A percentile compares a stretch with the other conserved stretches of the same genome.
Conservation (phyloP, 2,113 vertebrate genomes). For the Tretioscincus oriximinensis region DNA sequence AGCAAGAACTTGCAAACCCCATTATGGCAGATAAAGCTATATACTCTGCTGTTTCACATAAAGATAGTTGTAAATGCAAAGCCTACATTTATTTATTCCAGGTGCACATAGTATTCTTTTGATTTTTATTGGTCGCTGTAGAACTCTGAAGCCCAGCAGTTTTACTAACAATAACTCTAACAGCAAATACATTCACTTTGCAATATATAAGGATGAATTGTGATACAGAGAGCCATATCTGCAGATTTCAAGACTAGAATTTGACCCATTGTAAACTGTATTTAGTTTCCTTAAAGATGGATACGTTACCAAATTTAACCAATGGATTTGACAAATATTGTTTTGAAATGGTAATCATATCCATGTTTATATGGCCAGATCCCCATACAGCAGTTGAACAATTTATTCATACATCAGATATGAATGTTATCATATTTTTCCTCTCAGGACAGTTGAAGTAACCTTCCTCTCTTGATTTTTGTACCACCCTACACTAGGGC, state of each 20-base stretch:
- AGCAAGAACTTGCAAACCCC: conserved; percentile 46
- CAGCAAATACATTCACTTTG: conserved; percentile 10
- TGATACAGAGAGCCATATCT: not conserved
- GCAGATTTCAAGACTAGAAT: not conserved
- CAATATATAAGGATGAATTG: not conserved
- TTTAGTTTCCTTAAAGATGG: not conserved
- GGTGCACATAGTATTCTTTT: conserved; percentile 17
- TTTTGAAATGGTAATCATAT: too few relatives aligned
- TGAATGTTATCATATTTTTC: not conserved
- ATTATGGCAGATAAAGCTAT: conserved; percentile 41
- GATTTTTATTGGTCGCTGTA: not conserved
- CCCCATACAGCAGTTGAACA: conserved; percentile 22
- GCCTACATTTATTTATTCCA: conserved; percentile 27
- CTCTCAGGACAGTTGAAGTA: not conserved
- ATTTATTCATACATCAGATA: not conserved
- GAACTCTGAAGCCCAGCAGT: conserved; percentile 2
- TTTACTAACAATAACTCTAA: not conserved
- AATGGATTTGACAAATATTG: not conserved
- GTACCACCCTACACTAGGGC: too few relatives aligned
- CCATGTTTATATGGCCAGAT: too few relatives aligned
- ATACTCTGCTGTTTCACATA: conserved; percentile 43
- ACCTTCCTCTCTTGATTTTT: too few relatives aligned
- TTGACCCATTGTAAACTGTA: not conserved
- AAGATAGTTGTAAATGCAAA: conserved; percentile 37
- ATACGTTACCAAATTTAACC: not conserved